A percentile compares a stretch with the other conserved stretches of the same genome.
Evolutionary conservation across 2,797 vertebrate genomes (phyloP).

Genomic region (Vultur gryphus): DNA sequence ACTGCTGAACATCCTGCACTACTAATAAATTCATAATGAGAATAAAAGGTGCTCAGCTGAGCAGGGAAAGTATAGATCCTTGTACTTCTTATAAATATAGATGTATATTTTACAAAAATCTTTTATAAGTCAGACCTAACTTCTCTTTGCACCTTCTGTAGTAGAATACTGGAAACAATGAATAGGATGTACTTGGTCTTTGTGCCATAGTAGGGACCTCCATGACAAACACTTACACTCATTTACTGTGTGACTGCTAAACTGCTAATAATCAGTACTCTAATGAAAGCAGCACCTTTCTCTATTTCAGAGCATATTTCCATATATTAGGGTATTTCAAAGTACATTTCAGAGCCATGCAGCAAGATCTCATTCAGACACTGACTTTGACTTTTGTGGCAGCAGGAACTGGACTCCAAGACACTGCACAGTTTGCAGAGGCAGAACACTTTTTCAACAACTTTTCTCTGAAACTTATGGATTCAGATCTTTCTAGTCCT

Average conservation of each 20-base stretch:
- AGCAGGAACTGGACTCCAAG: background rate
- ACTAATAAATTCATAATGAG: slow-evolving; percentile 10
- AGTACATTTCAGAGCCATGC: background rate
- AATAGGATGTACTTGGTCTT: background rate
- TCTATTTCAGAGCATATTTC: background rate
- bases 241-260: background rate
- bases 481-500: background rate
- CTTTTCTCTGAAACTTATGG: background rate
- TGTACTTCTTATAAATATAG: background rate
- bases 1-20: background rate
- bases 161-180: background rate
- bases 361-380: background rate
- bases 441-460: background rate
- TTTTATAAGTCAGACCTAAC: background rate
- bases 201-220: background rate
- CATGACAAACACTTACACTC: background rate
- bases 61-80: background rate
- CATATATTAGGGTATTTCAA: background rate
- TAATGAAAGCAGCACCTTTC: background rate
- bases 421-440: background rate
- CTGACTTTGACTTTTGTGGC: background rate
- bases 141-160: background rate
- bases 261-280: background rate
- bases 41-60: background rate
- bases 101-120: background rate